Percentiles rank a stretch among this genome's conserved stretches.
These are phyloP conservation scores for Oreortyx pictus DNA, from an alignment of 2,797 vertebrate species.

Conservation along the genomic window DNA sequence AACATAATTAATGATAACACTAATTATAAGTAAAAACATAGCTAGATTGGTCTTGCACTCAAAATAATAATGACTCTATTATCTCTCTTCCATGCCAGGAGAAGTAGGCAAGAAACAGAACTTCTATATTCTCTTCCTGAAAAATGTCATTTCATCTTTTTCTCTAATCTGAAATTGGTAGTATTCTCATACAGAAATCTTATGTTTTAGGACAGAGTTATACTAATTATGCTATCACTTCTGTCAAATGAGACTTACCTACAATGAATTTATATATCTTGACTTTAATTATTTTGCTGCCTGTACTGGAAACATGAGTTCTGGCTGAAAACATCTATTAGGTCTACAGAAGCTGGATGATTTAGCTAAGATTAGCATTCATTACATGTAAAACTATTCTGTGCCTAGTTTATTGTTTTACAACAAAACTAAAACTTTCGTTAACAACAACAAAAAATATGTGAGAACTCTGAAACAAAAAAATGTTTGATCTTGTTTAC, in stretches of 20 bases:
- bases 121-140: background rate
- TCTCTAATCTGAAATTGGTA: background rate
- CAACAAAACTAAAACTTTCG: background rate
- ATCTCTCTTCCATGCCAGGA: background rate
- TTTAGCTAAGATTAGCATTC: background rate
- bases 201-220: fast-evolving
- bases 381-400: background rate
- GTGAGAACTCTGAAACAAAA: background rate
- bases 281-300: background rate
- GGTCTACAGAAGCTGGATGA: background rate
- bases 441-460: background rate
- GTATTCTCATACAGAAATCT: background rate
- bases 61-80: background rate
- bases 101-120: background rate
- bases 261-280: background rate
- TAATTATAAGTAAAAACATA: background rate
- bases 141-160: background rate
- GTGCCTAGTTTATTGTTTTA: background rate
- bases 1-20: background rate
- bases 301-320: background rate
- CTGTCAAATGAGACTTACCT: background rate
- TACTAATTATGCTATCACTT: background rate
- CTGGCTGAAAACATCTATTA: background rate
- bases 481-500: fast-evolving
- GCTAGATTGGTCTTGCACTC: background rate